A percentile compares a stretch with the other conserved stretches of the same genome.
Conservation (phyloP, 2,888 invertebrate genomes). For the Sisyra nigra region DNA sequence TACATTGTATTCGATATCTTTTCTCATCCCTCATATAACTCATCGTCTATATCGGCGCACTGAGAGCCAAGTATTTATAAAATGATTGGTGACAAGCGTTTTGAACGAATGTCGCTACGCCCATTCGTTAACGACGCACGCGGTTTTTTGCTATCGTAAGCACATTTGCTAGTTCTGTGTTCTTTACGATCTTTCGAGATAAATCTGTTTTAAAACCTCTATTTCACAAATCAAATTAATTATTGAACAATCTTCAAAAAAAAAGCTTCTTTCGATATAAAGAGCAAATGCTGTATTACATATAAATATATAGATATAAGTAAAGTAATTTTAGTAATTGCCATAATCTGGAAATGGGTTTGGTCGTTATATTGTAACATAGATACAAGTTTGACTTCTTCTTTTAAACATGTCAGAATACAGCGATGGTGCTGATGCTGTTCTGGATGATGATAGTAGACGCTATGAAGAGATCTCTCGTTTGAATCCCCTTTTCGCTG, state of each 20-base stretch:
- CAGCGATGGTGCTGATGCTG: not conserved
- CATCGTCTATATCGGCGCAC: too few species aligned
- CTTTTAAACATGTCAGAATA: not conserved
- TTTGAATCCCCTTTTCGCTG: conserved; percentile 12
- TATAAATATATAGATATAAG: too few species aligned
- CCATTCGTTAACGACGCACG: conserved; percentile 11
- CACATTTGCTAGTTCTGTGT: conserved; percentile 7
- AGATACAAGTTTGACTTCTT: too few species aligned
- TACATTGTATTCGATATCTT: too few species aligned
- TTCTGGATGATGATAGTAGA: not conserved
- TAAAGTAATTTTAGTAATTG: not conserved
- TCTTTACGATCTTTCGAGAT: too few species aligned
- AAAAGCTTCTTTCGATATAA: too few species aligned
- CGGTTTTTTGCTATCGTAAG: conserved; percentile 31
- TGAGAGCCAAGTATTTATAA: too few species aligned
- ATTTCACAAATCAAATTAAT: conserved; percentile 3
- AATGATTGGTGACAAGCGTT: too few species aligned
- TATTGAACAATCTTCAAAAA: conserved; percentile 1
- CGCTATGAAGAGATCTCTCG: conserved; percentile 8
- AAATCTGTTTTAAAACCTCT: conserved; percentile 2
- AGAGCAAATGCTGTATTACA: too few species aligned
- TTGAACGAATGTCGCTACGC: not conserved
- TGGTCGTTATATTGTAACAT: not conserved
- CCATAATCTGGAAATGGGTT: not conserved
- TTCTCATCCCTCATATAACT: too few species aligned